Evolutionary conservation across 1,140 invertebrate genomes (phyloP).

Genomic region (Mizuhopecten yessoensis): DNA sequence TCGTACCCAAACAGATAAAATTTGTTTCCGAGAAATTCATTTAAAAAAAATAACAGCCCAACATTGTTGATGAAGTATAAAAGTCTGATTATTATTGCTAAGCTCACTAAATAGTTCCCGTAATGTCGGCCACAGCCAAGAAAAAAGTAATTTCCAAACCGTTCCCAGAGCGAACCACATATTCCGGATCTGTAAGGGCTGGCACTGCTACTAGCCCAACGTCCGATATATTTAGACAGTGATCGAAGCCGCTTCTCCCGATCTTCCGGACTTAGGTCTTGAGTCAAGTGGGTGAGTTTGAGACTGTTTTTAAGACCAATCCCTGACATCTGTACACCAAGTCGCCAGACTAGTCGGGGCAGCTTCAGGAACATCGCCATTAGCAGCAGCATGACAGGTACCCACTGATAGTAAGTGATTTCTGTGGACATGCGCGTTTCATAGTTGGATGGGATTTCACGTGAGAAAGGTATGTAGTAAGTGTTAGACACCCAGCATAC

Average conservation of each 20-base stretch:
- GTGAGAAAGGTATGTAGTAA: not conserved
- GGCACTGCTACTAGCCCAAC: slow-evolving; percentile 79
- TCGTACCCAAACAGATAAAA: slow-evolving; percentile 81
- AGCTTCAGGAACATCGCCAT: slow-evolving; percentile 83
- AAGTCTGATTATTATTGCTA: slow-evolving; percentile 80
- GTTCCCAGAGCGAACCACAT: slow-evolving; percentile 60
- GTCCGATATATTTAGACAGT: slow-evolving; percentile 54
- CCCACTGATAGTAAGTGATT: slow-evolving; percentile 83
- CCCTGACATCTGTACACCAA: slow-evolving; percentile 46
- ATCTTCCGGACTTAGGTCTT: slow-evolving; percentile 43
- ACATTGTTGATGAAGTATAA: slow-evolving; percentile 74
- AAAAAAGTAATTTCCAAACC: slow-evolving; percentile 60
- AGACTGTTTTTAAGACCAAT: slow-evolving; percentile 55
- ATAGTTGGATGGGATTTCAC: slow-evolving; percentile 48
- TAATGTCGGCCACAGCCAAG: slow-evolving; percentile 81
- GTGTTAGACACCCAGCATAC: slow-evolving; percentile 45
- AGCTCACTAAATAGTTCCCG: slow-evolving; percentile 83
- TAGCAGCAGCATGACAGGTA: slow-evolving; percentile 83
- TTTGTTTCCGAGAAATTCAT: slow-evolving; percentile 71
- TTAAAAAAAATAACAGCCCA: slow-evolving; percentile 75
- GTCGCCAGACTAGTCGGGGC: slow-evolving; percentile 81
- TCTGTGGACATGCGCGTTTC: slow-evolving; percentile 62
- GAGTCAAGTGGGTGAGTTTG: slow-evolving; percentile 24
- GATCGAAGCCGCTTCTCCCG: slow-evolving; percentile 44
- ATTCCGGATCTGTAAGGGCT: slow-evolving; percentile 51